Percentiles rank a stretch among this genome's conserved stretches.
These are phyloP conservation scores for Zaprionus capensis DNA, from an alignment of 1,140 invertebrate genomes.

Conservation along the genomic window DNA sequence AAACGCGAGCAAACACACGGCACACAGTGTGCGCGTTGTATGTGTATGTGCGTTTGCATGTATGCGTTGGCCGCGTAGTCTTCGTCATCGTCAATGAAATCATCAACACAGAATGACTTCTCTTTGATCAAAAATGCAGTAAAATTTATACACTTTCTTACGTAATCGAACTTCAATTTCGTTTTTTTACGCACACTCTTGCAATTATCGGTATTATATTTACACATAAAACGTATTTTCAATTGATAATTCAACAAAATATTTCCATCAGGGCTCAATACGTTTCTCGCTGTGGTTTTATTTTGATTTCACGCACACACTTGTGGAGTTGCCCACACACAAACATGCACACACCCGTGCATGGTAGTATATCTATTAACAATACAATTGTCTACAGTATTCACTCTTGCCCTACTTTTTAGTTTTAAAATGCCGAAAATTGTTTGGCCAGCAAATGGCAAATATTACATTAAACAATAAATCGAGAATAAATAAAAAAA, in stretches of 20 bases:
- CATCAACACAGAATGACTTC: constrained; percentile 55
- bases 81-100: constrained; percentile 77
- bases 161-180: constrained; percentile 58
- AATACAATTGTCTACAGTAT: constrained; percentile 9
- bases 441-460: constrained; percentile 4
- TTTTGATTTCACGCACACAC: constrained; percentile 78
- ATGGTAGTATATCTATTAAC: constrained; percentile 11
- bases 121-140: constrained; percentile 67
- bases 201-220: constrained; percentile 17
- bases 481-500: constrained; percentile 17
- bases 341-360: constrained; percentile 21
- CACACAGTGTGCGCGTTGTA: constrained; percentile 4
- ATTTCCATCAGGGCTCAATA: constrained; percentile 70
- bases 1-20: constrained; percentile 1
- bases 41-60: constrained; percentile 11
- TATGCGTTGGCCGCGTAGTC: constrained; percentile 52
- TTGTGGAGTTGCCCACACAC: constrained; percentile 66
- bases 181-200: constrained; percentile 57
- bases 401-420: constrained; percentile 12
- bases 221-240: constrained; percentile 43
- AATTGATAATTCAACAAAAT: constrained; percentile 52
- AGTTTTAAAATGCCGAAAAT: constrained; percentile 14
- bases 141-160: constrained; percentile 62
- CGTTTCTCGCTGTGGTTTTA: constrained; percentile 55
- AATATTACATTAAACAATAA: constrained; percentile 19